These are phyloP conservation scores for Autographa pulchrina DNA, from an alignment of 2,888 invertebrate species.

Conservation along the genomic window DNA sequence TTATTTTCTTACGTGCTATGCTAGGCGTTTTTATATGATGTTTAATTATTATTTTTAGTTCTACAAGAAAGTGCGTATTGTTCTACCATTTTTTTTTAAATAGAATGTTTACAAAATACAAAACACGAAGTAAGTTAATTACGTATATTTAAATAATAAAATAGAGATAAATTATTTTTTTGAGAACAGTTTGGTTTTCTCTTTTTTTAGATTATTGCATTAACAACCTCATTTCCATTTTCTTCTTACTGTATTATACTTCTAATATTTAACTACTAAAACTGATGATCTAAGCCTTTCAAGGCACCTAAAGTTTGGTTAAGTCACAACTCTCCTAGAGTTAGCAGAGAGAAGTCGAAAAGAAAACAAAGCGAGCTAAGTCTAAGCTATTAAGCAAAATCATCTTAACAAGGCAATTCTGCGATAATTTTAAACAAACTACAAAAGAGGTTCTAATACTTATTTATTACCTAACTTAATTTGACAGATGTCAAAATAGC, in stretches of 20 bases:
- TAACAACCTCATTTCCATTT: too few species aligned
- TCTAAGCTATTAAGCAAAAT: background rate
- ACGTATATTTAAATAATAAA: too few species aligned
- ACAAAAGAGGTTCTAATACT: background rate
- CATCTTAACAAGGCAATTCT: background rate
- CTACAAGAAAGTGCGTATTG: background rate
- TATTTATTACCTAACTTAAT: background rate
- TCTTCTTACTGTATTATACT: background rate
- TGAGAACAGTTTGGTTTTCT: too few species aligned
- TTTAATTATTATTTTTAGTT: background rate
- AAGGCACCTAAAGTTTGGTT: background rate
- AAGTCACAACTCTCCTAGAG: constrained; percentile 1
- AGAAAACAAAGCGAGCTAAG: background rate
- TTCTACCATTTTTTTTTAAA: too few species aligned
- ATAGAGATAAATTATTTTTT: too few species aligned
- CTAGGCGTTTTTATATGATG: background rate
- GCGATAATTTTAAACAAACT: background rate
- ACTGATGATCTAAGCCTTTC: background rate
- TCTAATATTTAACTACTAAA: background rate
- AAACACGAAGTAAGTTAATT: too few species aligned
- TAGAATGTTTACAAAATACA: too few species aligned
- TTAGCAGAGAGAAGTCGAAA: background rate
- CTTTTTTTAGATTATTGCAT: too few species aligned
- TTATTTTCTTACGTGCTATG: background rate
- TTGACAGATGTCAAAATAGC: background rate